Evolutionary conservation across 2,797 vertebrate species (phyloP).

Genomic region (Loris lydekkerianus): DNA sequence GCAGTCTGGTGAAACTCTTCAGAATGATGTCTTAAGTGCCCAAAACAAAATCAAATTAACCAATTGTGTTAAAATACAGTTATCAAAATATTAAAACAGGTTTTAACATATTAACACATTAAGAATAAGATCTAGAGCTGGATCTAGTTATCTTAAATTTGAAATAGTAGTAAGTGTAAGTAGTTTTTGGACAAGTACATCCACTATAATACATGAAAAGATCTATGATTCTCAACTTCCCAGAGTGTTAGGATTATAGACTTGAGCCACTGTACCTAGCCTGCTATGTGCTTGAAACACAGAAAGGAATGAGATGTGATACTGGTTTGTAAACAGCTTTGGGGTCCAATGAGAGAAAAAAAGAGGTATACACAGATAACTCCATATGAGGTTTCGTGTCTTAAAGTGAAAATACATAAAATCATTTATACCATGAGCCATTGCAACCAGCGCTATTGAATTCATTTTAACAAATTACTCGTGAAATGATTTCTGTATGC

Average conservation of each 20-base stretch:
- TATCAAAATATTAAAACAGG: neutral
- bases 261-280: no score
- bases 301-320: neutral
- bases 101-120: neutral
- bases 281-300: neutral
- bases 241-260: no score
- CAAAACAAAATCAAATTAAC: constrained; percentile 27
- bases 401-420: constrained; percentile 25
- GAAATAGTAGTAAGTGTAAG: constrained; percentile 36
- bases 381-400: constrained; percentile 9
- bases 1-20: constrained; percentile 31
- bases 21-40: constrained; percentile 21
- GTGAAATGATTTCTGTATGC: constrained; percentile 43
- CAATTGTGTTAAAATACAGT: constrained; percentile 18
- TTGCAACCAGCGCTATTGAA: neutral
- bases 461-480: constrained; percentile 48
- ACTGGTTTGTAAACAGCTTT: constrained; percentile 18
- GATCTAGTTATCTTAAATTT: constrained; percentile 38
- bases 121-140: neutral
- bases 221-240: neutral
- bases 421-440: neutral
- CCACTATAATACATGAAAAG: constrained; percentile 13
- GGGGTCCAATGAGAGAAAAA: neutral
- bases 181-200: constrained; percentile 55
- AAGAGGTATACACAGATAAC: neutral